These are phyloP conservation scores for Ptychochromis oligacanthus DNA, from an alignment of 2,113 vertebrate species.

Conservation along the genomic window DNA sequence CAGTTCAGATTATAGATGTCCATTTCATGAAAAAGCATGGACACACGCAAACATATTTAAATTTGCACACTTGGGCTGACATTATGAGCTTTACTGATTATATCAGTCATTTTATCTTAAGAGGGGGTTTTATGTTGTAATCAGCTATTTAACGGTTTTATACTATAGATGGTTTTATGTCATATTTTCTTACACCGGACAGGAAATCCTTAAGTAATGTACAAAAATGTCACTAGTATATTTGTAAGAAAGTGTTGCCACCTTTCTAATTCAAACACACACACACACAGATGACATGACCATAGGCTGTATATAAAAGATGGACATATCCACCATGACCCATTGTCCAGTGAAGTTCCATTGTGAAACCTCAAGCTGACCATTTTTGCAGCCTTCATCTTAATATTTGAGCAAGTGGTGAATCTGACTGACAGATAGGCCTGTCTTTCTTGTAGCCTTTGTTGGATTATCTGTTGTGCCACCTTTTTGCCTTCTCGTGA, in stretches of 20 bases:
- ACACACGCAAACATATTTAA: background rate
- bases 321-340: background rate
- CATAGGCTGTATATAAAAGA: background rate
- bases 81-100: background rate
- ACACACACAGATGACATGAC: rapidly evolving
- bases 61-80: background rate
- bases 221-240: rapidly evolving
- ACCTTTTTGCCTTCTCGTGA: background rate
- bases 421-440: too few species aligned
- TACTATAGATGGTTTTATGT: rapidly evolving
- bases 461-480: background rate
- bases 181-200: background rate
- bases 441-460: background rate
- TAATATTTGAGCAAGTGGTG: too few species aligned
- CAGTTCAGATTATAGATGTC: conserved; percentile 26
- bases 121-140: background rate
- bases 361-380: too few species aligned
- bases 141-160: background rate
- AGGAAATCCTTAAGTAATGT: background rate
- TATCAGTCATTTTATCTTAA: background rate
- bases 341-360: too few species aligned
- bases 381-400: too few species aligned
- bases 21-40: background rate
- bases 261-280: background rate
- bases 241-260: background rate